Base-by-base conservation (phyloP, 2,797 vertebrate species). In the Pyrocephalus nanus region DNA sequence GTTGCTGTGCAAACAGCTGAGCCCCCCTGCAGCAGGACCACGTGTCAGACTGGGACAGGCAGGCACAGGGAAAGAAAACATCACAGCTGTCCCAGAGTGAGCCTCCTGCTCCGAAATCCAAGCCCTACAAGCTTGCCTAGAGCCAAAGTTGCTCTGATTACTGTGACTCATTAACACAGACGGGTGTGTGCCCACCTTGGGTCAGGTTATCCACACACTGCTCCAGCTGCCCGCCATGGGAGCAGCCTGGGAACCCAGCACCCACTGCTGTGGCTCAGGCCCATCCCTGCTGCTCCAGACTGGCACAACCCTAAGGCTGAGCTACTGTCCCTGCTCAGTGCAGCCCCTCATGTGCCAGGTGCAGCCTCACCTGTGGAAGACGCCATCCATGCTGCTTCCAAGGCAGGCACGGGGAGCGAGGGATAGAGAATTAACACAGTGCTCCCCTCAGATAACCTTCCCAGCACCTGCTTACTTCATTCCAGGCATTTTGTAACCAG, bases 401-500 rank as follows among this genome's bases (percentile, higher is more conserved):
- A 60, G 60, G 67, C 51, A 9, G 53, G 43, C 4, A 1, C 5
- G 15, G 42, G 42, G 47, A 80, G 47, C 0, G 0, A 34, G 58
- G 21, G 42, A 9, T 4, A 6, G 65, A 64, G 62, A 71, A 29
- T 15, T 8, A 55, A 15, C 2, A 0, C 75, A 8, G 65, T 0
- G 1, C 60, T 97, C 80, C 81, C 92, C 96, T 96, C 91, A 77
- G 80, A 61, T 96, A 88, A 93, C 94, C 95, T 86, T 27, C 73
- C 64, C 86, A 26, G 90, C 95, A 94, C 83, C 92, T 94, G 94
- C 95, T 92, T 1, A 15, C 70, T 96, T 88, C 85, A 42, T 94
- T 93, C 86, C 76, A 34, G 72, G 78, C 88, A n/a, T 73, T 93
- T 86, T 85, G 95, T 96, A 95, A 96, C 82, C 23, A 88, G 95